phyloP scores from a whole-genome alignment of 2,113 vertebrate genomes.

The Connochaetes taurinus region DNA sequence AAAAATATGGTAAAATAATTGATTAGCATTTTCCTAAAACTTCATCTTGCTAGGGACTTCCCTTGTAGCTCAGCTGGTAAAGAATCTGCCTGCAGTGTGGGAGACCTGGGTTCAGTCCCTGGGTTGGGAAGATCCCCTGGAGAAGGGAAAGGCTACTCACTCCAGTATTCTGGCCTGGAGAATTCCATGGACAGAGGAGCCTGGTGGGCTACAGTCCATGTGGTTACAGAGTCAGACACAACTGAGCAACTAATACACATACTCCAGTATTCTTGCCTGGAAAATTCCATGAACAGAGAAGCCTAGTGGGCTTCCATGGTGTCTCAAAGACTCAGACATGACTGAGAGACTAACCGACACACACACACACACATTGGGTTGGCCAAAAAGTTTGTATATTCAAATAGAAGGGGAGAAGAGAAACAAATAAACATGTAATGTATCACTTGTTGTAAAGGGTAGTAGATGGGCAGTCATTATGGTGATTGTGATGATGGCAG shows the following conservation, averaged over 20 bases:
- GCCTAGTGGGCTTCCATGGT: background rate
- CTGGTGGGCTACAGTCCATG: background rate
- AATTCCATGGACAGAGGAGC: background rate
- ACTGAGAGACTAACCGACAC: background rate
- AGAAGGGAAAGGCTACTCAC: background rate
- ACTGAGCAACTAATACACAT: background rate
- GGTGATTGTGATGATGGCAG: background rate
- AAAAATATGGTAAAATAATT: background rate
- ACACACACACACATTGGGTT: background rate
- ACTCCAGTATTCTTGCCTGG: background rate
- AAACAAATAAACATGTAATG: background rate
- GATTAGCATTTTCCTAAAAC: background rate
- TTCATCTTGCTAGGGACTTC: background rate
- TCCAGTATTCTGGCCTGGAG: background rate
- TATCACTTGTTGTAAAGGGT: background rate
- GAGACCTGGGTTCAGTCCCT: background rate
- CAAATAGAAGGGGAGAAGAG: background rate
- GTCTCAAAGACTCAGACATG: background rate
- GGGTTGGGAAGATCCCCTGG: background rate
- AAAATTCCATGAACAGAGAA: background rate
- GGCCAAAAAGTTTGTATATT: background rate
- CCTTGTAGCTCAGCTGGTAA: background rate
- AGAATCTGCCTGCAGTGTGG: background rate
- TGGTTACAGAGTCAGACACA: background rate
- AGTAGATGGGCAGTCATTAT: background rate